Conservation (phyloP, 2,888 invertebrate genomes). For the Stenotaenia linearis region DNA sequence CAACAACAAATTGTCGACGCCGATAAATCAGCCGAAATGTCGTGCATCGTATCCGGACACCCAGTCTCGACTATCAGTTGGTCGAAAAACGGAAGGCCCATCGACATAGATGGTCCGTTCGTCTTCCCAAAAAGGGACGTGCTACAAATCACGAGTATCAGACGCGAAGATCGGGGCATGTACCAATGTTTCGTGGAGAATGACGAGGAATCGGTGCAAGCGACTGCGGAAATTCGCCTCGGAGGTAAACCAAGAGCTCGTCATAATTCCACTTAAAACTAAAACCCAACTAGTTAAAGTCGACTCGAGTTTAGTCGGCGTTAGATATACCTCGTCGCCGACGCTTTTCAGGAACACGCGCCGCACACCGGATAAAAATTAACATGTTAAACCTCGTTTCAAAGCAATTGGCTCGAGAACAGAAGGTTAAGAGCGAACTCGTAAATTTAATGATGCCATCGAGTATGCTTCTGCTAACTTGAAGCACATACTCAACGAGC, state of each 20-base stretch:
- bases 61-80: constrained; percentile 86
- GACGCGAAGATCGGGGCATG: constrained; percentile 45
- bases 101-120: constrained; percentile 45
- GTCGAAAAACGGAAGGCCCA: constrained; percentile 84
- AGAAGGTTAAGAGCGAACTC: background rate
- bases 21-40: constrained; percentile 43
- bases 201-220: constrained; percentile 36
- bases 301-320: background rate
- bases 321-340: background rate
- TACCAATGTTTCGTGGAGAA: constrained; percentile 45
- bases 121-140: constrained; percentile 35
- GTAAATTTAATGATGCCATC: background rate
- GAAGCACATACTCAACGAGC: background rate
- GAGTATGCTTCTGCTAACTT: background rate
- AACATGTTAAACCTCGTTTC: background rate
- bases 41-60: constrained; percentile 50
- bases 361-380: background rate
- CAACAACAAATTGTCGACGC: constrained; percentile 42
- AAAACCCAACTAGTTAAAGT: background rate
- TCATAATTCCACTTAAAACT: background rate
- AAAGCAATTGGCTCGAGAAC: background rate
- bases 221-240: constrained; percentile 35
- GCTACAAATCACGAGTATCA: constrained; percentile 42
- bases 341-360: background rate
- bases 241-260: constrained; percentile 35